These are phyloP conservation scores for Mus spretus DNA, from an alignment of 2,797 vertebrate genomes.

Conservation along the genomic window DNA sequence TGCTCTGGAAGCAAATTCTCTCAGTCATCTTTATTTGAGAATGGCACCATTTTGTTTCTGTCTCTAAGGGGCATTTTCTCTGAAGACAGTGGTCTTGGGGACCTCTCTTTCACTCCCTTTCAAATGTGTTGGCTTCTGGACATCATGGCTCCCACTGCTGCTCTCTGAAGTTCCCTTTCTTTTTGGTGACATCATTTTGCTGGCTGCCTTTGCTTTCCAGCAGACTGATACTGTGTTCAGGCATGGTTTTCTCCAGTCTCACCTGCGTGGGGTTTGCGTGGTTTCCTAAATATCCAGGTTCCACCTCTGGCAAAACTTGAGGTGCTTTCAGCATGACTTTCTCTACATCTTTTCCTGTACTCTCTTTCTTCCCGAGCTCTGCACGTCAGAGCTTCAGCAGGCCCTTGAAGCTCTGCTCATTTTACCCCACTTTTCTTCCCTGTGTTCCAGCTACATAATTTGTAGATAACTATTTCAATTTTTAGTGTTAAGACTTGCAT, in stretches of 20 bases:
- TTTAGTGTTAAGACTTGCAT: not conserved
- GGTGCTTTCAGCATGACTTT: not conserved
- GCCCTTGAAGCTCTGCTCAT: not conserved
- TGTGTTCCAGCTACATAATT: not conserved
- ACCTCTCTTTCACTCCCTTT: not conserved
- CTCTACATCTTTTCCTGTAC: not conserved
- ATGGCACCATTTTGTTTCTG: not conserved
- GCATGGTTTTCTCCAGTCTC: not conserved
- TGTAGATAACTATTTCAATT: not conserved
- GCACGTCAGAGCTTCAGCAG: not conserved
- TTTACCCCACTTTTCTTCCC: not conserved
- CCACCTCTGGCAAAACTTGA: not conserved
- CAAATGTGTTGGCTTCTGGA: not conserved
- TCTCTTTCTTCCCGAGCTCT: not conserved
- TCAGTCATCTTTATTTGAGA: not conserved
- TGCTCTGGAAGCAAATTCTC: not conserved
- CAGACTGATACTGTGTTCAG: not conserved
- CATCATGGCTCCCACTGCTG: not conserved
- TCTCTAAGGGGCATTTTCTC: not conserved
- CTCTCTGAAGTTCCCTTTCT: not conserved
- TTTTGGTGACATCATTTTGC: not conserved
- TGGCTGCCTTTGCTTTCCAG: constrained; percentile 13
- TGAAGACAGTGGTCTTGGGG: not conserved
- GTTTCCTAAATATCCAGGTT: not conserved
- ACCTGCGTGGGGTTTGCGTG: not conserved